A percentile compares a stretch with the other conserved stretches of the same genome.
Conservation (phyloP, 2,797 vertebrate species). For the Amblyopsis hoosieri region DNA sequence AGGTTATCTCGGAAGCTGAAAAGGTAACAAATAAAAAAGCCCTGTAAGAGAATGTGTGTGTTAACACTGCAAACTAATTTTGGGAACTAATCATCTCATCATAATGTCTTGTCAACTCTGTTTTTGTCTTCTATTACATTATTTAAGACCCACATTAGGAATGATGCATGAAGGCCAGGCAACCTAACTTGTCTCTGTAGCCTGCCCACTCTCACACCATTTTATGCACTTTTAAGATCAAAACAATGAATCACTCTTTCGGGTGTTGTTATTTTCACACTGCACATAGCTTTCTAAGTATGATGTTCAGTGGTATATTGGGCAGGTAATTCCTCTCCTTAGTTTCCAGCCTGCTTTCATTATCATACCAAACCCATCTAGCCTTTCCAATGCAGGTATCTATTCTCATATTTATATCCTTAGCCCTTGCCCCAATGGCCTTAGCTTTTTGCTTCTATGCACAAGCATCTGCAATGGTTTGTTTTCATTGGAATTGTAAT, state of each 20-base stretch:
- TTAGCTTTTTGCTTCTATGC: constrained; percentile 80
- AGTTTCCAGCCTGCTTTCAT: constrained; percentile 25
- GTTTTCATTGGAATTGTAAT: constrained; percentile 45
- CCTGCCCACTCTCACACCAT: constrained; percentile 22
- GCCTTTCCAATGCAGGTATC: constrained; percentile 15
- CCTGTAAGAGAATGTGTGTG: constrained; percentile 13
- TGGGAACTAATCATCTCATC: constrained; percentile 36
- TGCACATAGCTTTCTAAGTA: constrained; percentile 24
- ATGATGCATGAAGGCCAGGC: constrained; percentile 54
- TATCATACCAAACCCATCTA: neutral
- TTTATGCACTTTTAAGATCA: constrained; percentile 24
- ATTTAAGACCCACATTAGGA: constrained; percentile 28
- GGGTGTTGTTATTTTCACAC: constrained; percentile 10
- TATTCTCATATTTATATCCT: constrained; percentile 24
- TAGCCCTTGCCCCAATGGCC: constrained; percentile 57
- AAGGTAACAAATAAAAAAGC: constrained; percentile 18
- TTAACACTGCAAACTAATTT: constrained; percentile 34
- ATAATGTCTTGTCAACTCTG: constrained; percentile 28
- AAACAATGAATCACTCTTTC: constrained; percentile 24
- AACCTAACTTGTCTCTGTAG: constrained; percentile 28
- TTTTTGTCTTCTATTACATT: constrained; percentile 25
- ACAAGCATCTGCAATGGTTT: constrained; percentile 54
- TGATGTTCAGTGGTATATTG: constrained; percentile 25
- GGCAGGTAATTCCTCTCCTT: neutral
- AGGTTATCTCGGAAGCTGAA: constrained; percentile 27